phyloP scores from a whole-genome alignment of 2,113 vertebrate species.

The Chascanopsetta lugubris region DNA sequence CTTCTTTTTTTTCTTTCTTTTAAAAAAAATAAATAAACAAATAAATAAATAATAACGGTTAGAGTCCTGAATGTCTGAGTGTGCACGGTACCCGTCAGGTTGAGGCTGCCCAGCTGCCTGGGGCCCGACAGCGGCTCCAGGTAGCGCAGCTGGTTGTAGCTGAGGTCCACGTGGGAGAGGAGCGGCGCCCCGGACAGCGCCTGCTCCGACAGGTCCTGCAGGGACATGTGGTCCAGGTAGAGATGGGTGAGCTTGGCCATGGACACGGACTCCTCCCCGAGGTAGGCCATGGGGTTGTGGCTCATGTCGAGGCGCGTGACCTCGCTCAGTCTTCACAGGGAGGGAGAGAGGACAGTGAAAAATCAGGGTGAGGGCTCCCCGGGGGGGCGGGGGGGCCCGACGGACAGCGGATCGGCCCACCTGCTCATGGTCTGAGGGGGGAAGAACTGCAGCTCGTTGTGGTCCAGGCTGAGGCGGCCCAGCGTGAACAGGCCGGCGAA shows the following conservation, averaged over 20 bases:
- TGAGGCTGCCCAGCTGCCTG: slow-evolving; percentile 75
- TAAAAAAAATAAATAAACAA: no score
- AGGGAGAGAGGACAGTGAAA: slow-evolving; percentile 2
- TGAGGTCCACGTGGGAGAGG: slow-evolving; percentile 85
- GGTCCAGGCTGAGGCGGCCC: slow-evolving; percentile 87
- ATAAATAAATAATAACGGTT: no score
- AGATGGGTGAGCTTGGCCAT: slow-evolving; percentile 89
- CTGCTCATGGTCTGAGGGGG: slow-evolving; percentile 86
- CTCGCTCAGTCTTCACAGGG: slow-evolving; percentile 70
- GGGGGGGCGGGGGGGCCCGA: no score
- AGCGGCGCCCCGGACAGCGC: slow-evolving; percentile 83
- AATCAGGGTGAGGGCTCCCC: neutral
- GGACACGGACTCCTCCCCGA: slow-evolving; percentile 85
- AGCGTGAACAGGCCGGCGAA: slow-evolving; percentile 88
- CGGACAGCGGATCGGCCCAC: slow-evolving; percentile 58
- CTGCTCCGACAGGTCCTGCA: slow-evolving; percentile 87
- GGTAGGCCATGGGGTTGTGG: slow-evolving; percentile 89
- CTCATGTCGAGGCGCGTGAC: slow-evolving; percentile 86
- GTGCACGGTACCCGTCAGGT: slow-evolving; percentile 65
- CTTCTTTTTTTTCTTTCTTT: no score
- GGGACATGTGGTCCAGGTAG: slow-evolving; percentile 84
- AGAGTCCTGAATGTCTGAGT: neutral
- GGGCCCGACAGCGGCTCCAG: slow-evolving; percentile 84
- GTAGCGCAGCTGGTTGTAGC: slow-evolving; percentile 86
- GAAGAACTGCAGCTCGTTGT: slow-evolving; percentile 92